phyloP scores from a whole-genome alignment of 2,888 invertebrate genomes.

The Rhagonycha lutea region DNA sequence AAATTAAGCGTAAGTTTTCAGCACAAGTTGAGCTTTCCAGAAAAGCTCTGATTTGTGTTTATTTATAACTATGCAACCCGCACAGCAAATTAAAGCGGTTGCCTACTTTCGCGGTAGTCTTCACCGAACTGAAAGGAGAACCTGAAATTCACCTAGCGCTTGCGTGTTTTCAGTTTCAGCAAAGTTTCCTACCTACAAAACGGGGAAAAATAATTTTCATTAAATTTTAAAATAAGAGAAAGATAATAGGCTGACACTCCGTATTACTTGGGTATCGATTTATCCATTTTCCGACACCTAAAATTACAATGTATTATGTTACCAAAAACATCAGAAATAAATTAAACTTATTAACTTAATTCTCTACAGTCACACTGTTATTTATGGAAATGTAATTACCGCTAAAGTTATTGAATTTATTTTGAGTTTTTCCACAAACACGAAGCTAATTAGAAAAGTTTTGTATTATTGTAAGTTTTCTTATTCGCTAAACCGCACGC shows the following conservation, averaged over 20 bases:
- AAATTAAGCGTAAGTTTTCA: background rate
- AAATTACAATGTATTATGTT: background rate
- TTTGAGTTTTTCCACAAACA: background rate
- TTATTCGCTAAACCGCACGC: background rate
- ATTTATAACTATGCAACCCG: slow-evolving; percentile 20
- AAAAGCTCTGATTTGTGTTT: background rate
- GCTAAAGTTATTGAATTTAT: background rate
- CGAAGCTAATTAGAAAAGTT: background rate
- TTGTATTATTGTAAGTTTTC: background rate
- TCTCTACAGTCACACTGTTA: background rate
- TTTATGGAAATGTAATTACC: background rate
- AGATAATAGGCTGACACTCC: slow-evolving; percentile 18
- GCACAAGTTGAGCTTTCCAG: background rate
- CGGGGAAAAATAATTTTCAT: slow-evolving; percentile 21
- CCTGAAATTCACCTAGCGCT: slow-evolving; percentile 9
- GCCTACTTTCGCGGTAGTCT: slow-evolving; percentile 25
- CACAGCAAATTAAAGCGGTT: slow-evolving; percentile 7
- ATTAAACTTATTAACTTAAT: background rate
- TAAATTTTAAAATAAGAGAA: slow-evolving; percentile 24
- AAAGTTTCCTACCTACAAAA: slow-evolving; percentile 16
- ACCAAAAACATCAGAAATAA: background rate
- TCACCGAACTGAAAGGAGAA: slow-evolving; percentile 22
- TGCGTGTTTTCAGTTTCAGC: slow-evolving; percentile 9
- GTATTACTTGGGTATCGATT: slow-evolving; percentile 23
- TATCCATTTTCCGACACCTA: slow-evolving; percentile 10